Conservation (phyloP, 2,888 invertebrate species). For the Microplitis manilae region DNA sequence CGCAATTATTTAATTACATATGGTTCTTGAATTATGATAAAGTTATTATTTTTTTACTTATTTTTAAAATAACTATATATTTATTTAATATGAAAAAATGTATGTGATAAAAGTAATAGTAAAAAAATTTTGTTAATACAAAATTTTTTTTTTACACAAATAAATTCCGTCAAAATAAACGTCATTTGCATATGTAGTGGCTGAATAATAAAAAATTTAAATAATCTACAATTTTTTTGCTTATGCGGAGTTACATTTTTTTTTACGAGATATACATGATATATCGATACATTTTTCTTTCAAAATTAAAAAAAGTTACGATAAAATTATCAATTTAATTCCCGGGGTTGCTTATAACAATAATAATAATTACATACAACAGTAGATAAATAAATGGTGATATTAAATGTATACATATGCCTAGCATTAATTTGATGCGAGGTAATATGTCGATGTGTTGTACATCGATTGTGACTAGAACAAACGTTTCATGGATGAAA, state of each 20-base stretch:
- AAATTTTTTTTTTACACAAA: neutral
- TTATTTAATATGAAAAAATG: neutral
- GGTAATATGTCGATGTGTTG: conserved; percentile 10
- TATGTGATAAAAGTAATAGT: neutral
- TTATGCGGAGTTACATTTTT: neutral
- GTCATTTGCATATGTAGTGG: neutral
- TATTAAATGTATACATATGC: conserved; percentile 14
- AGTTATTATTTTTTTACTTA: neutral
- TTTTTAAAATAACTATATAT: conserved; percentile 30
- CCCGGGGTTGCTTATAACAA: too few species aligned
- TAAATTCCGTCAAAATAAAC: conserved; percentile 7
- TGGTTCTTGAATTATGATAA: conserved; percentile 5
- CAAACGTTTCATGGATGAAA: conserved; percentile 12
- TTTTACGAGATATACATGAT: neutral
- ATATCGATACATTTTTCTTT: neutral
- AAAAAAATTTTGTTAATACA: neutral
- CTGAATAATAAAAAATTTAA: neutral
- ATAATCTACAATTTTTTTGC: neutral
- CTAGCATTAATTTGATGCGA: conserved; percentile 12
- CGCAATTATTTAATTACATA: conserved; percentile 29
- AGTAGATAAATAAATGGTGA: conserved; percentile 7
- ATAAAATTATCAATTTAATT: too few species aligned
- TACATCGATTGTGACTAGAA: neutral
- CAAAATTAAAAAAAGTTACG: too few species aligned
- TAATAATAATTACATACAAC: too few species aligned